Evolutionary conservation across 2,113 vertebrate genomes (phyloP).

Genomic region (Nannobrachium achirus): DNA sequence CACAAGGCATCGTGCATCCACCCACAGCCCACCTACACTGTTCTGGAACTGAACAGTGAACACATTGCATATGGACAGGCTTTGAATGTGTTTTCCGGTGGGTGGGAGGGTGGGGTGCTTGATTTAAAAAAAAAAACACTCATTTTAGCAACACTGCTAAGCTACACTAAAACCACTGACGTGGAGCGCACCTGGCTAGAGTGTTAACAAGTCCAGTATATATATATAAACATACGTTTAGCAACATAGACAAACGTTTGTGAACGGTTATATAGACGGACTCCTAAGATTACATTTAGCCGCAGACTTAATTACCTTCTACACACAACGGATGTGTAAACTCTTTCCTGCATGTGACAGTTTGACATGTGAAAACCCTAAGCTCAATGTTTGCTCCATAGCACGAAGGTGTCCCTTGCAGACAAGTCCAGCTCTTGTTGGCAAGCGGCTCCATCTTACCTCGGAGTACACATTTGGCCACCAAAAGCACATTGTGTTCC

Average conservation of each 20-base stretch:
- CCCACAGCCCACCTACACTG: slow-evolving; percentile 35
- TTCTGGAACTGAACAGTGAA: slow-evolving; percentile 38
- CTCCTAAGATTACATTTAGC: slow-evolving; percentile 25
- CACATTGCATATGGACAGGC: slow-evolving; percentile 46
- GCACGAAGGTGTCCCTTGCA: too few relatives aligned
- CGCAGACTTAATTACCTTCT: slow-evolving; percentile 25
- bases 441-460: too few relatives aligned
- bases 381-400: too few relatives aligned
- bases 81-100: slow-evolving; percentile 52
- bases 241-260: slow-evolving; percentile 4
- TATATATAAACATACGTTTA: slow-evolving; percentile 29
- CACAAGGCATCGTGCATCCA: slow-evolving; percentile 22
- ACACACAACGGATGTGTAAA: too few relatives aligned
- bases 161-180: slow-evolving; percentile 54
- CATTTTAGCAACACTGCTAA: slow-evolving; percentile 38
- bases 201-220: slow-evolving; percentile 22
- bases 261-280: slow-evolving; percentile 22
- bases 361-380: too few relatives aligned
- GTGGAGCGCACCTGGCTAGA: slow-evolving; percentile 21
- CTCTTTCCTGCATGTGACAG: too few relatives aligned
- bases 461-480: too few relatives aligned
- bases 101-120: slow-evolving; percentile 40
- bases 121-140: too few relatives aligned
- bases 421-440: too few relatives aligned
- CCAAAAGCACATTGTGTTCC: too few relatives aligned